Percentiles rank a stretch among this genome's conserved stretches.
phyloP scores from a whole-genome alignment of 2,113 vertebrate species.

The Apistogramma diplotaenia region DNA sequence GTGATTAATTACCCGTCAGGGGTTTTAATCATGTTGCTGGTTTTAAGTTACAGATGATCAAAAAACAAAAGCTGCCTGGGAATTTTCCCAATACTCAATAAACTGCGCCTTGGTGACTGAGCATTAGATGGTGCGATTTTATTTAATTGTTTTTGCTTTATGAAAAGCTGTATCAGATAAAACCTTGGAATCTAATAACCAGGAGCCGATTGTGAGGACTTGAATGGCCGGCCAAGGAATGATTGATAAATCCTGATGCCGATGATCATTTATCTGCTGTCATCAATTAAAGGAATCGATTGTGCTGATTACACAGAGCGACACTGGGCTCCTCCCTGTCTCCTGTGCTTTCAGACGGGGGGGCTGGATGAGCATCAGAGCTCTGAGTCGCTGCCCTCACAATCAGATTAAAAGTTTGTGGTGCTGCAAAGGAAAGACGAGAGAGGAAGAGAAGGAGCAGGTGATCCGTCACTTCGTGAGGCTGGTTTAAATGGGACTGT shows the following conservation, averaged over 20 bases:
- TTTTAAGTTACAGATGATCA: neutral
- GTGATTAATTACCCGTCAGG: neutral
- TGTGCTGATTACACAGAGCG: constrained; percentile 5
- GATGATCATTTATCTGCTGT: constrained; percentile 18
- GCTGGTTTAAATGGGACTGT: neutral
- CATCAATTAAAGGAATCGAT: constrained; percentile 24
- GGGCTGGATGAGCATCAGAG: constrained; percentile 20
- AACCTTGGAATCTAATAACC: neutral
- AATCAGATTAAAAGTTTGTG: constrained; percentile 31
- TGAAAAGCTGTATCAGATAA: neutral
- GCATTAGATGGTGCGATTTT: neutral
- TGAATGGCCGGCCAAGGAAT: neutral
- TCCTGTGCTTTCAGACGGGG: neutral
- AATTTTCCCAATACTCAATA: neutral
- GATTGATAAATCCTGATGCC: constrained; percentile 12
- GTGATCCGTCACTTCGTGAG: neutral
- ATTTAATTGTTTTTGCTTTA: neutral
- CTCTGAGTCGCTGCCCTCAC: neutral
- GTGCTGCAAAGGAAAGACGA: neutral
- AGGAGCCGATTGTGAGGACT: neutral
- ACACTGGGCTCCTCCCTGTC: neutral
- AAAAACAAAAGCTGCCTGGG: neutral
- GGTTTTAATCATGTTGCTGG: accelerated
- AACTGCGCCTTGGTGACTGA: neutral
- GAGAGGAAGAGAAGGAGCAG: neutral